Conservation (phyloP, 2,888 invertebrate genomes). For the Liodrosophila aerea region DNA sequence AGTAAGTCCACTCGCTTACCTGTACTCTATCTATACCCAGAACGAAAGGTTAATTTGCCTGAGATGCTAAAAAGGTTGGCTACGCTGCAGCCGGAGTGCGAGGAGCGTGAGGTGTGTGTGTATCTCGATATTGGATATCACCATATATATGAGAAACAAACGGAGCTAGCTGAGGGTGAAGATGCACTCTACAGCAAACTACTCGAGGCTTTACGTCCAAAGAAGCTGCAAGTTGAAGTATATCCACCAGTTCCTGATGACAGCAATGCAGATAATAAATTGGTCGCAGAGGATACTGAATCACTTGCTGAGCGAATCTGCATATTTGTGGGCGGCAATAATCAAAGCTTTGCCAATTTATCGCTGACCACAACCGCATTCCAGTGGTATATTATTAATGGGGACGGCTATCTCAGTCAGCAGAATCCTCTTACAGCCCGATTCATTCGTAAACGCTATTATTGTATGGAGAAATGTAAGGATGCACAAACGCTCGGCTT, state of each 20-base stretch:
- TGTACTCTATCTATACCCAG: constrained; percentile 88
- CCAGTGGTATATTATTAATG: constrained; percentile 85
- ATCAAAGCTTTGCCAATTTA: constrained; percentile 86
- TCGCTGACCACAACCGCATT: constrained; percentile 84
- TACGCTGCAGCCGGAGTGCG: constrained; percentile 78
- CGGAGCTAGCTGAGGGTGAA: constrained; percentile 36
- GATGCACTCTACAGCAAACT: constrained; percentile 48
- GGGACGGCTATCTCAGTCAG: constrained; percentile 79
- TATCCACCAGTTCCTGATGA: constrained; percentile 73
- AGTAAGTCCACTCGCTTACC: constrained; percentile 89
- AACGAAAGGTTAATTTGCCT: constrained; percentile 84
- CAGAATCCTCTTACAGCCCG: constrained; percentile 83
- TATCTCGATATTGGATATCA: constrained; percentile 88
- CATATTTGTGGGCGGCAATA: constrained; percentile 87
- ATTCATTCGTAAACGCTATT: constrained; percentile 91
- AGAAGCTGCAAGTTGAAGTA: constrained; percentile 58
- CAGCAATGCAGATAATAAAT: constrained; percentile 36
- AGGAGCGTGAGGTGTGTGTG: constrained; percentile 83
- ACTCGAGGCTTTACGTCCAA: constrained; percentile 47
- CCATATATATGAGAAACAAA: constrained; percentile 83
- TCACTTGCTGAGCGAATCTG: constrained; percentile 84
- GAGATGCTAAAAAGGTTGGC: constrained; percentile 79
- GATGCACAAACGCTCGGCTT: constrained; percentile 94
- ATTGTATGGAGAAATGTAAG: constrained; percentile 93
- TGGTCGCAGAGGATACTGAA: constrained; percentile 56